Evolutionary conservation across 2,797 vertebrate species (phyloP), one percentile per base, ranked within the genome.

Genomic region (Enteromius unitaeniatus): DNA sequence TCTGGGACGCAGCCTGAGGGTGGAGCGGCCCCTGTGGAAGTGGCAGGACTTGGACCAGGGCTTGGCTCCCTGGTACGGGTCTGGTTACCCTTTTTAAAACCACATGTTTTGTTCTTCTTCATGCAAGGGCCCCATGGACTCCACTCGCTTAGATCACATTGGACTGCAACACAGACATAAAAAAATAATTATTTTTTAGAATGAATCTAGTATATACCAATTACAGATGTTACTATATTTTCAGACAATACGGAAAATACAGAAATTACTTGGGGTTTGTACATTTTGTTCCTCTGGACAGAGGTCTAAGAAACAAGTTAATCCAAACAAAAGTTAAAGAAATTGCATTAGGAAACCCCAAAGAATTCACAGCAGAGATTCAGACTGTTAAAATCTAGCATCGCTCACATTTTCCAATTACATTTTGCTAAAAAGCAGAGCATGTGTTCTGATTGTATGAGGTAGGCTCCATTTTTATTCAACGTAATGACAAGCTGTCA

Each of bases 121-220:
- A 95, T 95, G 89, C 98, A 99, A 11, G 96, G 92, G 9, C 97
- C 94, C 97, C 98, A 99, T 0, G 92, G 93, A 75, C 96, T 96
- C 98, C 98, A 99, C 89, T 99, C 97, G 0, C 95, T 95, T 92
- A 98, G 94, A 95, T 98, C 96, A 92, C 98, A 99, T 93, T 96
- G 96, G 83, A 94, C 96, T 96, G 91, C 78, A 84, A 80, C 55
- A 80, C 14, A 75, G n/a, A 76, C 31, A 7, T 31, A 60, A n/a
- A 67, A 26, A 53, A 78, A 37, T 37, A 47, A 28, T 28, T 1
- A n/a, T 31, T 81, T 45, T 79, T 19, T 55, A 15, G 28, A 75
- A 58, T 40, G 0, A 40, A 40, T 58, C 53, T 76, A 76, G 8
- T 17, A 17, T 58, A n/a, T 58, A 21, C 31, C 70, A 55, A 28